Evolutionary conservation across 92 coral and sea anemone species (phyloP).

Genomic region (Epizoanthus rinbou): DNA sequence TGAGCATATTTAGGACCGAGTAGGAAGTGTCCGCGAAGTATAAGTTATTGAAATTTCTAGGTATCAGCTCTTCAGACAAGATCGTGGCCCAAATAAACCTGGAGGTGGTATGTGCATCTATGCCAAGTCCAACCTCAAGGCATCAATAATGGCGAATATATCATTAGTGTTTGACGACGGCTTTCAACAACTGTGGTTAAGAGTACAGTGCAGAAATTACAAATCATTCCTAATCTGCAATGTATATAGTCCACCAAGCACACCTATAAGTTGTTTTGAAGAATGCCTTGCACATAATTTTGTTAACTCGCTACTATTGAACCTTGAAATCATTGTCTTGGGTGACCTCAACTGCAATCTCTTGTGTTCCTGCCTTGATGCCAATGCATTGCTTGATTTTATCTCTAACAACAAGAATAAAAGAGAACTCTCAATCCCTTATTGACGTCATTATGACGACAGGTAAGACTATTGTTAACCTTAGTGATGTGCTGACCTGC

Average conservation of each 20-base stretch:
- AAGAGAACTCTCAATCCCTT: slow-evolving; percentile 54
- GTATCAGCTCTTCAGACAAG: slow-evolving; percentile 52
- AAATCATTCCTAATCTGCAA: slow-evolving; percentile 57
- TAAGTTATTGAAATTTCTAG: slow-evolving; percentile 48
- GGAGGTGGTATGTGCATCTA: slow-evolving; percentile 48
- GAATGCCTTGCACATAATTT: slow-evolving; percentile 49
- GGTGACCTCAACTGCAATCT: slow-evolving; percentile 65
- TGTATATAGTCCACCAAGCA: slow-evolving; percentile 53
- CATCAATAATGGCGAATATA: slow-evolving; percentile 31
- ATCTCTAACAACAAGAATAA: slow-evolving; percentile 49
- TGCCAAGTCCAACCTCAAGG: slow-evolving; percentile 41
- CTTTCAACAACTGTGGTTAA: slow-evolving; percentile 54
- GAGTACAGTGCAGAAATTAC: slow-evolving; percentile 50
- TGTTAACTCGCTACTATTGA: slow-evolving; percentile 43
- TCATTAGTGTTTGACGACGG: slow-evolving; percentile 42
- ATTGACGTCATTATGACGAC: slow-evolving; percentile 51
- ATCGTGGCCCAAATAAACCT: slow-evolving; percentile 46
- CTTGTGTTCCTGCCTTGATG: slow-evolving; percentile 42
- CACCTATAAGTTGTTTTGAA: slow-evolving; percentile 46
- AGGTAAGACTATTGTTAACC: slow-evolving; percentile 45
- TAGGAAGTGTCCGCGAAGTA: too few species aligned
- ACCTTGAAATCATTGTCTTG: slow-evolving; percentile 38
- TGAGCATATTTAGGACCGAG: too few species aligned
- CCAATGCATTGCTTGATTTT: slow-evolving; percentile 39
- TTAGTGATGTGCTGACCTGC: slow-evolving; percentile 50